phyloP scores from a whole-genome alignment of 2,888 invertebrate genomes.

The Hermaeophaga mercurialis region DNA sequence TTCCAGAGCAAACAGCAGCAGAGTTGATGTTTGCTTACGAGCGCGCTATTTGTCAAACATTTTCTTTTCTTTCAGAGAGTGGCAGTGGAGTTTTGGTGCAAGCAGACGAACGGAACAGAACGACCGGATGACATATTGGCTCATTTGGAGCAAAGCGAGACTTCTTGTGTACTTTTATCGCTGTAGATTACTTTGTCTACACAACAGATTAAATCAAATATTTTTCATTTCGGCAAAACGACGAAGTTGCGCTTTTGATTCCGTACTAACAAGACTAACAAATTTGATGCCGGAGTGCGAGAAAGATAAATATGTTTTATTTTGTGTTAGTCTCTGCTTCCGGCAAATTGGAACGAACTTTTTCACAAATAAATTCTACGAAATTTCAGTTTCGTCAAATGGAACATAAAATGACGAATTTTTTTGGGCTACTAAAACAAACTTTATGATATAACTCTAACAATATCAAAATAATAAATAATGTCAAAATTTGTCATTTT shows the following conservation, averaged over 20 bases:
- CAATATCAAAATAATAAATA: no score
- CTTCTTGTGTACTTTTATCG: conserved; percentile 58
- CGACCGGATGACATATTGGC: conserved; percentile 53
- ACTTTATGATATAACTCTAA: no score
- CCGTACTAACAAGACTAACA: conserved; percentile 34
- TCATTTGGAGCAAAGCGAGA: conserved; percentile 54
- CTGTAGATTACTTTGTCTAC: conserved; percentile 58
- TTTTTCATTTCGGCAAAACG: conserved; percentile 52
- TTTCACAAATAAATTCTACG: conserved; percentile 13
- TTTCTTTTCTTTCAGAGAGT: conserved; percentile 56
- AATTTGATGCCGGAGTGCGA: conserved; percentile 29
- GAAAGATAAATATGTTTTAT: conserved; percentile 27
- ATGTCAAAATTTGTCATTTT: no score
- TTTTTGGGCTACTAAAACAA: no score
- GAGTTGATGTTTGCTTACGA: conserved; percentile 56
- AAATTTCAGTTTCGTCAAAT: no score
- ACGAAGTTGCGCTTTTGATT: conserved; percentile 32
- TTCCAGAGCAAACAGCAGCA: conserved; percentile 54
- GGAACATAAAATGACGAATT: no score
- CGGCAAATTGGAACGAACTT: conserved; percentile 19
- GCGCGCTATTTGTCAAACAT: conserved; percentile 57
- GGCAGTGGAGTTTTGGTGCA: conserved; percentile 45
- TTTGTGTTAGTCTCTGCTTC: conserved; percentile 17
- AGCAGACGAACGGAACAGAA: conserved; percentile 16
- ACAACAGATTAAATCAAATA: conserved; percentile 59